phyloP scores from a whole-genome alignment of 2,888 invertebrate species.

The Sesamia inferens region DNA sequence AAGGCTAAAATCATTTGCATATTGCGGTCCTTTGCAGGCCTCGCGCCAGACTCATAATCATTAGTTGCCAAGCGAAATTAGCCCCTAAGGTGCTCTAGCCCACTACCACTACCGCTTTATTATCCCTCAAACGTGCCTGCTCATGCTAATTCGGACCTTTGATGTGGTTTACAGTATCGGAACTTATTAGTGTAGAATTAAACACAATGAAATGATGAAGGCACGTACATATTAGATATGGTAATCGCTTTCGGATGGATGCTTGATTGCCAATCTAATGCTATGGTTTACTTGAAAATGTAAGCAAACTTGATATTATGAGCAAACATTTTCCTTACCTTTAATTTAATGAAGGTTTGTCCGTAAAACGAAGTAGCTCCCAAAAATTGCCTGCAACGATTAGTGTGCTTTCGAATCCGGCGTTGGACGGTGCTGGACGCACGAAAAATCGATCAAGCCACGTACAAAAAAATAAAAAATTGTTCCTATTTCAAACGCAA shows the following conservation, averaged over 20 bases:
- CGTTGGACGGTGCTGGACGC: no score
- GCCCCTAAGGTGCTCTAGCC: slow-evolving; percentile 87
- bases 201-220: slow-evolving; percentile 59
- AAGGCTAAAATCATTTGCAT: slow-evolving; percentile 88
- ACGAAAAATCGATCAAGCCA: not conserved
- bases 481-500: not conserved
- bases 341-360: slow-evolving; percentile 11
- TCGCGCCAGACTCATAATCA: slow-evolving; percentile 83
- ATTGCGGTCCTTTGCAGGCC: slow-evolving; percentile 81
- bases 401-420: not conserved
- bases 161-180: slow-evolving; percentile 82
- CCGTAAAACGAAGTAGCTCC: not conserved
- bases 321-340: slow-evolving; percentile 1
- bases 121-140: slow-evolving; percentile 85
- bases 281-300: slow-evolving; percentile 40
- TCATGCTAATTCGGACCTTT: slow-evolving; percentile 88
- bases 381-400: not conserved
- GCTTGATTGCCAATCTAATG: slow-evolving; percentile 49
- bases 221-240: slow-evolving; percentile 62
- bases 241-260: slow-evolving; percentile 51
- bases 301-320: slow-evolving; percentile 34
- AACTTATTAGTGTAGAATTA: slow-evolving; percentile 69
- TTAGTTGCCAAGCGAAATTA: slow-evolving; percentile 86
- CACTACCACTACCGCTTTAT: slow-evolving; percentile 85
- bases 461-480: not conserved